Conservation (phyloP, 2,113 vertebrate genomes). For the Aldabrachelys gigantea region DNA sequence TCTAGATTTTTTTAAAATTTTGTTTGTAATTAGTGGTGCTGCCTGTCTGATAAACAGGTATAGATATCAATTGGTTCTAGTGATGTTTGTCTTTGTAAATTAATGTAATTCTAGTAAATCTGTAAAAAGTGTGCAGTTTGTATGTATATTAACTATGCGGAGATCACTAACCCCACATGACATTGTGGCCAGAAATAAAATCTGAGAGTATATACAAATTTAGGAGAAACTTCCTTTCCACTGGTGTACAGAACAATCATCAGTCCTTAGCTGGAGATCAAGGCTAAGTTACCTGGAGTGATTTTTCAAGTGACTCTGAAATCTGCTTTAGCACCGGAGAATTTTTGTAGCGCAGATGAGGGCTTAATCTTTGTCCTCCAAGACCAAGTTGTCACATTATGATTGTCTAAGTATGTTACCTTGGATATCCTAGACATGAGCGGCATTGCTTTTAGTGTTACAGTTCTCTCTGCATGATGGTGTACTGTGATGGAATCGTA, state of each 20-base stretch:
- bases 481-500: neutral
- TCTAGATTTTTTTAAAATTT: neutral
- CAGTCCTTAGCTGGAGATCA: constrained; percentile 13
- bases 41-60: constrained; percentile 1
- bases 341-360: neutral
- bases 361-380: constrained; percentile 16
- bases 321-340: neutral
- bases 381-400: constrained; percentile 37
- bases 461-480: constrained; percentile 18
- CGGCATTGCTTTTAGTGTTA: constrained; percentile 42
- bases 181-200: constrained; percentile 45
- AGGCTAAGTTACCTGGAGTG: neutral
- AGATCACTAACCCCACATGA: constrained; percentile 5
- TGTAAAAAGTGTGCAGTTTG: constrained; percentile 3
- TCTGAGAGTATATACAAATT: constrained; percentile 1
- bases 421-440: neutral
- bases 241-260: neutral
- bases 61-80: constrained; percentile 14
- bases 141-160: neutral
- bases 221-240: too few species aligned
- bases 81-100: constrained; percentile 23
- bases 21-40: constrained; percentile 5
- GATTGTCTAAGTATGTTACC: neutral
- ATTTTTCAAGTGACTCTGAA: constrained; percentile 28
- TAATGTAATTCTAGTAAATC: constrained; percentile 46